Conservation (phyloP, 2,797 vertebrate species). For the Vireo griseus region DNA sequence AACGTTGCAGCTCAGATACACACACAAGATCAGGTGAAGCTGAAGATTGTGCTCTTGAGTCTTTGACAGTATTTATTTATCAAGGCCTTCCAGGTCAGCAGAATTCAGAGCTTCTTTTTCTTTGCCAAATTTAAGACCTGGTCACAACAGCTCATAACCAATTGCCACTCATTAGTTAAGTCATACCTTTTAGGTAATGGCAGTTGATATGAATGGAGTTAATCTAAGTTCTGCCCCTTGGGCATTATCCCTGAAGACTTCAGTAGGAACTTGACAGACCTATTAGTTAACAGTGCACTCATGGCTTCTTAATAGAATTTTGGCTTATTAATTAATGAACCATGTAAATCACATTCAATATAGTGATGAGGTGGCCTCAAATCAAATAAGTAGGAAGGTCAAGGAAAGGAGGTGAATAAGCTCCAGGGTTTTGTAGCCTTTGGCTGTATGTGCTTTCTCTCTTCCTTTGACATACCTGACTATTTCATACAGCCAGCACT, state of each 20-base stretch:
- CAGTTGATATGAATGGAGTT: constrained; percentile 20
- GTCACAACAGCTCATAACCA: neutral
- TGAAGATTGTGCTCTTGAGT: neutral
- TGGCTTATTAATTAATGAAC: constrained; percentile 41
- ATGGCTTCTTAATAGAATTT: constrained; percentile 6
- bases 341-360: neutral
- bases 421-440: neutral
- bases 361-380: neutral
- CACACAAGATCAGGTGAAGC: neutral
- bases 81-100: neutral
- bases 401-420: neutral
- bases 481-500: neutral
- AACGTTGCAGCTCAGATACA: neutral
- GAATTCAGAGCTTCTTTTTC: neutral
- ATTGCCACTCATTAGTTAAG: neutral
- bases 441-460: neutral
- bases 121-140: neutral
- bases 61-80: neutral
- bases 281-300: constrained; percentile 14
- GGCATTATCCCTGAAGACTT: neutral
- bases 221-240: constrained; percentile 3
- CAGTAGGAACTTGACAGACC: constrained; percentile 8
- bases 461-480: neutral
- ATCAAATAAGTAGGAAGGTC: neutral
- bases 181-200: neutral